Evolutionary conservation across 35 echinoderm and acorn worm species (phyloP).

Genomic region (Apostichopus parvimensis): DNA sequence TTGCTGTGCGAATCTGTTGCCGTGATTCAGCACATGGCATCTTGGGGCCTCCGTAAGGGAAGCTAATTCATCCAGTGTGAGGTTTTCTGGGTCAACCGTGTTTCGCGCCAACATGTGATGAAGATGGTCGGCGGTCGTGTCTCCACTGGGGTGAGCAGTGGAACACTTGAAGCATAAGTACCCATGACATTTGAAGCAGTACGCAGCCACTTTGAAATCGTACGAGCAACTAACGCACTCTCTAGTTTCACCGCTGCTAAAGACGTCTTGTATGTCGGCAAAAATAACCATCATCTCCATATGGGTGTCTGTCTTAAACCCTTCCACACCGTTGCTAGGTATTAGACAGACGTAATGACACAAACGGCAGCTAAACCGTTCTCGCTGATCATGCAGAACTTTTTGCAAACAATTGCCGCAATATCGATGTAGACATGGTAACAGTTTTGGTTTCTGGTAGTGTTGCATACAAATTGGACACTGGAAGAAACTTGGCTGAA

Average conservation of each 20-base stretch:
- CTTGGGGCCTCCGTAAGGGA: not conserved
- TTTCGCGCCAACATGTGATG: not conserved
- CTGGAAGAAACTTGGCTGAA: not conserved
- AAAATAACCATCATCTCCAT: not conserved
- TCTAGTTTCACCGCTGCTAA: not conserved
- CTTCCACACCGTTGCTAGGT: not conserved
- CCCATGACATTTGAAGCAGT: slow-evolving; percentile 1
- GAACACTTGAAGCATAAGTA: not conserved
- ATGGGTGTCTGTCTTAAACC: slow-evolving; percentile 14
- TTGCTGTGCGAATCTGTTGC: not conserved
- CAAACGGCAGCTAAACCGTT: not conserved
- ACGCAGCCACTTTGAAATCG: not conserved
- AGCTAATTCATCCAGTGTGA: slow-evolving; percentile 4
- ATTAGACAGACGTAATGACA: not conserved
- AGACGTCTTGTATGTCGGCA: not conserved
- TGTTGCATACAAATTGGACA: not conserved
- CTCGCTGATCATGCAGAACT: not conserved
- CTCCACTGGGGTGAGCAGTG: not conserved
- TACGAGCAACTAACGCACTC: not conserved
- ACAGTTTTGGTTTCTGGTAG: slow-evolving; percentile 1
- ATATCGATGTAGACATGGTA: slow-evolving; percentile 16
- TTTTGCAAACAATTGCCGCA: not conserved
- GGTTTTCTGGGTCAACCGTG: not conserved
- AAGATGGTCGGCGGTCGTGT: not conserved
- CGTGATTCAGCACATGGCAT: not conserved